phyloP scores from a whole-genome alignment of 1,140 invertebrate genomes.

The Hetaerina americana region DNA sequence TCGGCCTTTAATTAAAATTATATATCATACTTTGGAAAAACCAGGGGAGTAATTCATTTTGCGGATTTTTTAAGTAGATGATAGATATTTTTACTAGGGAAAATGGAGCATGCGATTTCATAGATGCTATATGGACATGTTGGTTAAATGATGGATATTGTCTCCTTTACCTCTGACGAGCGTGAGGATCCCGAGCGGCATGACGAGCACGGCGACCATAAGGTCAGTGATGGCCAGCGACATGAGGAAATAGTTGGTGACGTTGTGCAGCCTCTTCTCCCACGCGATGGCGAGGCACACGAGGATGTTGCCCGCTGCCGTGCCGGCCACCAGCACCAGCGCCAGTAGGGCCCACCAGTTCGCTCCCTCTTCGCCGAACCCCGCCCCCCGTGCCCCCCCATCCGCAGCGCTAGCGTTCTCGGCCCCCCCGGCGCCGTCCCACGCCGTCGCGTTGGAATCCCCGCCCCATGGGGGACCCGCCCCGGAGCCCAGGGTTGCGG shows the following conservation, averaged over 20 bases:
- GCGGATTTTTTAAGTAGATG: too few species aligned
- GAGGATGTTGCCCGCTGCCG: constrained; percentile 83
- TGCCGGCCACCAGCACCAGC: constrained; percentile 67
- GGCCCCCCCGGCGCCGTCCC: constrained; percentile 6
- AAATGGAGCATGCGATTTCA: too few species aligned
- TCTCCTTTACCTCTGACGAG: constrained; percentile 56
- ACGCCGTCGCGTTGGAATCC: background rate
- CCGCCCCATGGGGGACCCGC: constrained; percentile 5
- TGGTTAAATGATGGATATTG: too few species aligned
- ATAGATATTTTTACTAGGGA: too few species aligned
- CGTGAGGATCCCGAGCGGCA: constrained; percentile 75
- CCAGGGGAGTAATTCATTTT: too few species aligned
- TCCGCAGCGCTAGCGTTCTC: background rate
- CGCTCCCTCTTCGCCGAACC: constrained; percentile 27
- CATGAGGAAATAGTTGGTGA: constrained; percentile 94
- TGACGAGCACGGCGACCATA: constrained; percentile 80
- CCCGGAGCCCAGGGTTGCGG: constrained; percentile 11
- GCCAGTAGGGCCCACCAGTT: constrained; percentile 65
- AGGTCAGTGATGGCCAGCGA: constrained; percentile 91
- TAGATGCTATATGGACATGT: too few species aligned
- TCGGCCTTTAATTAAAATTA: too few species aligned
- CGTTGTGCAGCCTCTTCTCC: constrained; percentile 79
- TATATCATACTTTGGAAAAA: too few species aligned
- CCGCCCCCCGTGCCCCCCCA: background rate
- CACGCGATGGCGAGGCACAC: constrained; percentile 84